Evolutionary conservation across 2,888 invertebrate species (phyloP).

Genomic region (Phrixothrix hirtus): DNA sequence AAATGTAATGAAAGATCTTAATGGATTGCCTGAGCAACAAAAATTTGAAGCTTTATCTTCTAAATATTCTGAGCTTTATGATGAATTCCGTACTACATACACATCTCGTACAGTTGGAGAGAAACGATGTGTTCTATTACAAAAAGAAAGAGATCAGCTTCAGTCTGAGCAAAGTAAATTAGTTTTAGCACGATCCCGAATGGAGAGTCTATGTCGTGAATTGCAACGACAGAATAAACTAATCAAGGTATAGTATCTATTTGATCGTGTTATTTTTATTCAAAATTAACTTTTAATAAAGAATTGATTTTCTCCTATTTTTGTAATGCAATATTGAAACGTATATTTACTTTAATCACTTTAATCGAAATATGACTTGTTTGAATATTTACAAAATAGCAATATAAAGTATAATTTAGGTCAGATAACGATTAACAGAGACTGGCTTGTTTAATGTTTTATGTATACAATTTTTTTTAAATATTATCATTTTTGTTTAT

Average conservation of each 20-base stretch:
- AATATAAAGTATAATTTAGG: too few species aligned
- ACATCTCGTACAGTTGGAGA: slow-evolving; percentile 43
- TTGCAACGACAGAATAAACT: slow-evolving; percentile 90
- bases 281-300: not conserved
- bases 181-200: slow-evolving; percentile 76
- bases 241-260: slow-evolving; percentile 80
- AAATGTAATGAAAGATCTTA: slow-evolving; percentile 68
- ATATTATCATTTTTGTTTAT: too few species aligned
- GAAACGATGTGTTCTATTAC: slow-evolving; percentile 30
- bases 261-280: not conserved
- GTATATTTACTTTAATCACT: too few species aligned
- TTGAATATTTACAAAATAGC: too few species aligned
- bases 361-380: too few species aligned
- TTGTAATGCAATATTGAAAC: not conserved
- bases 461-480: too few species aligned
- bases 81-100: slow-evolving; percentile 67
- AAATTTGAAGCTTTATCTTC: slow-evolving; percentile 71
- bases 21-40: slow-evolving; percentile 65
- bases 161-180: slow-evolving; percentile 83
- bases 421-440: too few species aligned
- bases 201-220: slow-evolving; percentile 90
- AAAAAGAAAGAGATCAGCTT: slow-evolving; percentile 79
- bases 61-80: slow-evolving; percentile 76
- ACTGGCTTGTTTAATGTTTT: too few species aligned
- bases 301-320: not conserved